Evolutionary conservation across 1,140 invertebrate genomes (phyloP).

Genomic region (Holcopasites calliopsidis): DNA sequence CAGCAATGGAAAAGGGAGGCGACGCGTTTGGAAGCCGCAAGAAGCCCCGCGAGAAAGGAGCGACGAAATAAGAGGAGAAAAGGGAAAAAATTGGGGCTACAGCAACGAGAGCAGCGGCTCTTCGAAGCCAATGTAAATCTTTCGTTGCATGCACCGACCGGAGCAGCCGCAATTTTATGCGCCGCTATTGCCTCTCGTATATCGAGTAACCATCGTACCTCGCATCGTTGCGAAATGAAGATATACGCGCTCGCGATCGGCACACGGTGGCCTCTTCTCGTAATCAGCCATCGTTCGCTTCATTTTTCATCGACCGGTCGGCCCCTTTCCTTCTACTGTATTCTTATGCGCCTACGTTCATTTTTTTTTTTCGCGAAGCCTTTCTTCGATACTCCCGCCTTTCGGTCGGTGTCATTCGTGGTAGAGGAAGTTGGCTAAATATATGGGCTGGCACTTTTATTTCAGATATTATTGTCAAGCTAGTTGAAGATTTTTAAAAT

Average conservation of each 20-base stretch:
- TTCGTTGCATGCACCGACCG: slow-evolving; percentile 23
- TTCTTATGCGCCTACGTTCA: neutral
- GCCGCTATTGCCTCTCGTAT: slow-evolving; percentile 44
- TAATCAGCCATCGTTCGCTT: slow-evolving; percentile 49
- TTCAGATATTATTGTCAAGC: no score
- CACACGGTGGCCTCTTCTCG: slow-evolving; percentile 46
- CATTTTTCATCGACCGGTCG: slow-evolving; percentile 7
- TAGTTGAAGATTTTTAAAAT: no score
- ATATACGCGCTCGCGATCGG: slow-evolving; percentile 27
- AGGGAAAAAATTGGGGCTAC: neutral
- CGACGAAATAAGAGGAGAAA: neutral
- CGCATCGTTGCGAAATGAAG: slow-evolving; percentile 66
- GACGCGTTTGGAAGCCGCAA: neutral
- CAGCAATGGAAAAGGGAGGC: neutral
- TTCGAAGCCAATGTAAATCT: slow-evolving; percentile 41
- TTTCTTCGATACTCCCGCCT: slow-evolving; percentile 8
- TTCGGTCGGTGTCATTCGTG: no score
- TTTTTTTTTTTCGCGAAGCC: slow-evolving; percentile 8
- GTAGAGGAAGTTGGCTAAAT: no score
- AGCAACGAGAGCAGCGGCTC: neutral
- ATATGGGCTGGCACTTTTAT: no score
- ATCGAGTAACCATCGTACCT: slow-evolving; percentile 62
- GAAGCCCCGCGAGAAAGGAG: neutral
- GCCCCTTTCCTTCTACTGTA: neutral
- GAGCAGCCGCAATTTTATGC: slow-evolving; percentile 15